These are phyloP conservation scores for Dioctria rufipes DNA, from an alignment of 2,888 invertebrate genomes.

Conservation along the genomic window DNA sequence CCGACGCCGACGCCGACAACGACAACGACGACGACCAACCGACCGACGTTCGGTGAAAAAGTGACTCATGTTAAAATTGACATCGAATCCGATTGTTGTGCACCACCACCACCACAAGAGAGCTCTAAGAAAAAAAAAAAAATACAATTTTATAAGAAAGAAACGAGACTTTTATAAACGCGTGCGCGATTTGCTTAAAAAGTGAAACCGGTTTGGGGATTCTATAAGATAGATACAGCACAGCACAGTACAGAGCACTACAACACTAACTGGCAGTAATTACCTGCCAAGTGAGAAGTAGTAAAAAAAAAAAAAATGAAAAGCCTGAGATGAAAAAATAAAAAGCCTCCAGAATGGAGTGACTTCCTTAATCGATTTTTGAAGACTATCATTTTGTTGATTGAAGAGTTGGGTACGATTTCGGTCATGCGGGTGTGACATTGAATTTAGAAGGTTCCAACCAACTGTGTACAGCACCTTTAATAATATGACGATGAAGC, in stretches of 20 bases:
- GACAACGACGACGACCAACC: no score
- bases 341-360: neutral
- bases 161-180: neutral
- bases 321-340: neutral
- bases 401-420: neutral
- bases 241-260: neutral
- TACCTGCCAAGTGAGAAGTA: neutral
- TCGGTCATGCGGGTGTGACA: constrained; percentile 1
- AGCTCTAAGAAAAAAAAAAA: no score
- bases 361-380: constrained; percentile 7
- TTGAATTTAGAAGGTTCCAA: neutral
- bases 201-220: neutral
- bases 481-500: no score
- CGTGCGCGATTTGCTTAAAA: constrained; percentile 4
- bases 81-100: no score
- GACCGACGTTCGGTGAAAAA: neutral
- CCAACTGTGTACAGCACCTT: no score
- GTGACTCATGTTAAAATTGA: neutral
- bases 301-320: neutral
- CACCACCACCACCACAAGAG: no score
- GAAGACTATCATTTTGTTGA: neutral
- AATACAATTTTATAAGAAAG: no score
- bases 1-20: no score
- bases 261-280: neutral
- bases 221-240: no score